Conservation (phyloP, 1,140 invertebrate species). For the Ridgeia piscesae region DNA sequence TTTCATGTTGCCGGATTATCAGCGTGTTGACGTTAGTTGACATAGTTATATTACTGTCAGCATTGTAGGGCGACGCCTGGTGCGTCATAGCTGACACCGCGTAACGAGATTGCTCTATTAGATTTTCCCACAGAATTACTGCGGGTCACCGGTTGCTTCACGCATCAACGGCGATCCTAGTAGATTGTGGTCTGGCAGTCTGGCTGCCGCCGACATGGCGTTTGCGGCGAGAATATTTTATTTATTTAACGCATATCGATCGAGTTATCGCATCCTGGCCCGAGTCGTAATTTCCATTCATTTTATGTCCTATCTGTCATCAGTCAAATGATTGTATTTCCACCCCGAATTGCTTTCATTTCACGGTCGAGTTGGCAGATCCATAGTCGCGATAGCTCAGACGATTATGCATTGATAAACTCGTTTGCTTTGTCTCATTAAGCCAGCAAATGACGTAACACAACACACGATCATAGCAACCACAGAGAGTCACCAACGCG, state of each 20-base stretch:
- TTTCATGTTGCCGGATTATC: slow-evolving; percentile 1
- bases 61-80: not conserved
- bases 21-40: not conserved
- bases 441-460: not conserved
- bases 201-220: not conserved
- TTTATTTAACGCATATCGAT: not conserved
- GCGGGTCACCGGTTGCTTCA: not conserved
- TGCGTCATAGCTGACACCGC: not conserved
- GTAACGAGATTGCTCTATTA: not conserved
- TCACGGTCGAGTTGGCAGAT: not conserved
- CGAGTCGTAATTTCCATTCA: not conserved
- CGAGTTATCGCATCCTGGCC: not conserved
- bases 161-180: not conserved
- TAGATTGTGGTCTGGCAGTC: not conserved
- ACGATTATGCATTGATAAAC: not conserved
- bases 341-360: not conserved
- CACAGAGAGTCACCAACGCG: not conserved
- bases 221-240: not conserved
- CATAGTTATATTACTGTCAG: not conserved
- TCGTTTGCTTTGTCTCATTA: not conserved
- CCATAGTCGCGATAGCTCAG: not conserved
- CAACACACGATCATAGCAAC: not conserved
- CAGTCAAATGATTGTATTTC: not conserved
- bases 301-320: not conserved
- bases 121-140: not conserved